Percentiles rank a stretch among this genome's conserved stretches.
Evolutionary conservation across 2,888 invertebrate genomes (phyloP).

Genomic region (Stenodera caucasica): DNA sequence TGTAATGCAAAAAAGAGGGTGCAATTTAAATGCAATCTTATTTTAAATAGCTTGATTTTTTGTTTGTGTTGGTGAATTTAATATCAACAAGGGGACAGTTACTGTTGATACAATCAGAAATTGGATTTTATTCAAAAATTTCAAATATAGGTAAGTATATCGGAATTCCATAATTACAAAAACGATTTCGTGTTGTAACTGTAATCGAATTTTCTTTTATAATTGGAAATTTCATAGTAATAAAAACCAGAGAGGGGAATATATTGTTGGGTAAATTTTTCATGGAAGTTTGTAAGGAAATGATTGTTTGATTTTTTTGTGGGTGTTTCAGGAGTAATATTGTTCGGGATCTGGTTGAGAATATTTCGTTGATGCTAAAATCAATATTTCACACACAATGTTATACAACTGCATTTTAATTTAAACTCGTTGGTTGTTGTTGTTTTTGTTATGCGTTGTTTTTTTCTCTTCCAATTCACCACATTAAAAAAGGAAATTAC

Average conservation of each 20-base stretch:
- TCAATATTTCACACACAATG: not conserved
- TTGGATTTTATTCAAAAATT: slow-evolving; percentile 11
- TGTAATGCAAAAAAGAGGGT: slow-evolving; percentile 16
- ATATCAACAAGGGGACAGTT: slow-evolving; percentile 25
- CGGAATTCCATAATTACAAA: no score
- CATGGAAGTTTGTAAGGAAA: not conserved
- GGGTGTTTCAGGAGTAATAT: not conserved
- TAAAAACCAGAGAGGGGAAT: no score
- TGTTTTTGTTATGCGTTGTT: not conserved
- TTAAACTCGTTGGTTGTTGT: not conserved
- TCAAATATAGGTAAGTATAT: no score
- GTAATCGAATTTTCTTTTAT: not conserved
- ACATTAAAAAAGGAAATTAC: not conserved
- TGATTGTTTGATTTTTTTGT: not conserved
- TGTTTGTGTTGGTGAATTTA: slow-evolving; percentile 15
- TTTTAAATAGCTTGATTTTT: slow-evolving; percentile 9
- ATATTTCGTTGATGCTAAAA: not conserved
- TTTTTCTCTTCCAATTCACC: no score
- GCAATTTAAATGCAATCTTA: slow-evolving; percentile 30
- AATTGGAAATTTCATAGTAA: not conserved
- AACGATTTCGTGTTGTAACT: no score
- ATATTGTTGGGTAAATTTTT: not conserved
- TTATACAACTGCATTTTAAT: not conserved
- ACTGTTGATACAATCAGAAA: slow-evolving; percentile 22
- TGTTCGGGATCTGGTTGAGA: not conserved